Percentiles rank a stretch among this genome's conserved stretches.
Conservation (phyloP, 2,888 invertebrate genomes). For the Nasonia oneida region DNA sequence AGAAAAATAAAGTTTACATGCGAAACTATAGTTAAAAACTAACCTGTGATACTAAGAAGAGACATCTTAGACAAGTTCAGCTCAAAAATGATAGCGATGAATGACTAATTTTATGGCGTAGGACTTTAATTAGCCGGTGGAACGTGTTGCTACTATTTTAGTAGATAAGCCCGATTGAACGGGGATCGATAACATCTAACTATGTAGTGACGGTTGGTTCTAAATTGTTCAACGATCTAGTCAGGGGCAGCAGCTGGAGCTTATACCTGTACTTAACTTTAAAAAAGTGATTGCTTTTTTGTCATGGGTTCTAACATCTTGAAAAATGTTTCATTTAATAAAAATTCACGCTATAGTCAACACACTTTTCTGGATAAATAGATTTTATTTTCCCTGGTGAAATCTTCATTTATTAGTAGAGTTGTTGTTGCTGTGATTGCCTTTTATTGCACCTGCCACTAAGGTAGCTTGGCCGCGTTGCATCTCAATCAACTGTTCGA, state of each 20-base stretch:
- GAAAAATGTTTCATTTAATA: background rate
- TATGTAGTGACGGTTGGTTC: background rate
- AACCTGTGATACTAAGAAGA: constrained; percentile 2
- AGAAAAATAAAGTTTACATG: no score
- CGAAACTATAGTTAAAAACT: background rate
- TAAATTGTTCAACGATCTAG: background rate
- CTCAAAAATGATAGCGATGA: background rate
- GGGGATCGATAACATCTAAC: background rate
- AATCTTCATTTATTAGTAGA: background rate
- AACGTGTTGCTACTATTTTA: background rate
- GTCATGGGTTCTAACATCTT: background rate
- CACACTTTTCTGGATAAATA: background rate
- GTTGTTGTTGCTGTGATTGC: background rate
- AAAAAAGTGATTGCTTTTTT: background rate
- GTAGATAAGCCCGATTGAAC: background rate
- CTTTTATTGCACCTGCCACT: background rate
- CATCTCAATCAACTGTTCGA: background rate
- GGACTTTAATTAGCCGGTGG: background rate
- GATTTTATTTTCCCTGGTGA: background rate
- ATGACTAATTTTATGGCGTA: background rate
- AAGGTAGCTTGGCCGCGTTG: background rate
- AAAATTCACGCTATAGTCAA: background rate
- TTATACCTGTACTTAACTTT: background rate
- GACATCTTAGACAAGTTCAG: background rate
- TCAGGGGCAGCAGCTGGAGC: background rate